Evolutionary conservation across 2,113 vertebrate genomes (phyloP), one percentile per base, ranked within the genome.

Genomic region (Gobiocypris rarus): DNA sequence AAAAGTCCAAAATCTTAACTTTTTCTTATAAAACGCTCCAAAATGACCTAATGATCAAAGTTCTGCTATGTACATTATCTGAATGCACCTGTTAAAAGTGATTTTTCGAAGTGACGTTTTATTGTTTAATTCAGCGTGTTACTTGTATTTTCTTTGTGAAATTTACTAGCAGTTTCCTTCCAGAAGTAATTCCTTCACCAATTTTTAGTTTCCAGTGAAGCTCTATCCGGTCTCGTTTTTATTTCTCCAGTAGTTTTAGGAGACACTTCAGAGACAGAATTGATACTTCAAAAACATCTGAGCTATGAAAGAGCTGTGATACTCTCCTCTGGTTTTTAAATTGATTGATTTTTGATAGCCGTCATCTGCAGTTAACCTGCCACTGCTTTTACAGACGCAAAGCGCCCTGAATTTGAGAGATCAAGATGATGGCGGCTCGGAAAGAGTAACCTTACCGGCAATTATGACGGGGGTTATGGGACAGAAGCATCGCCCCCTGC

Each of bases 401-500:
- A 38, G 38, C 10, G 19, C 31, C 3, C 22, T 5, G n/a, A 56
- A 14, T 76, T 9, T 56, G 19, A 63, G 9, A 65, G 58, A 43
- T 65, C 41, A 34, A 77, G 34, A 24, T 22, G 38, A 65, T 17
- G 28, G 31, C 26, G 65, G 54, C 15, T 17, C 17, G 17, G 9
- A 31, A 54, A 63, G 81, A 83, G 74, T 48, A 82, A 88, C 78
- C 45, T 85, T 48, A 70, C 34, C 61, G 50, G 82, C 86, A 83
- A 84, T 87, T 88, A 75, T 78, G 59, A 75, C 22, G 50, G 74
- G 38, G 52, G 41, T 75, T 70, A 87, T 41, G 17, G 15, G 48
- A 82, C 63, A n/a, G 50, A 43, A 59, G 50, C 87, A 83, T 91
- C 89, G 88, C 89, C 90, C 91, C 85, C 84, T 83, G 87, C 90